phyloP scores from a whole-genome alignment of 2,113 vertebrate genomes.

The Odobenus rosmarus region DNA sequence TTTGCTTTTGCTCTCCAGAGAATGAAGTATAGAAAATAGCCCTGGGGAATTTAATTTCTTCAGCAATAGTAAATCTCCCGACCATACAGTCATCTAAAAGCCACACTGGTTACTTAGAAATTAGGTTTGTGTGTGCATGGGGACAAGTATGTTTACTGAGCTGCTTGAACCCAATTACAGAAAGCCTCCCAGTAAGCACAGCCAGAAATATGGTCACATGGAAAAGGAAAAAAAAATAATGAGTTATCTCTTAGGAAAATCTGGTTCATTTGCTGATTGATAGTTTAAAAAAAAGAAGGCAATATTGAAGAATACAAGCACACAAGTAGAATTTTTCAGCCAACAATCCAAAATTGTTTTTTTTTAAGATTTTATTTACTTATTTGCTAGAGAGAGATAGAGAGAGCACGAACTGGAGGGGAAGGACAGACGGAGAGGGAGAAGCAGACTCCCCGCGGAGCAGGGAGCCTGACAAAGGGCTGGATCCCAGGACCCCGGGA shows the following conservation, averaged over 20 bases:
- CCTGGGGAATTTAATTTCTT: slow-evolving; percentile 27
- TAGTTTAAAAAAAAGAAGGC: neutral
- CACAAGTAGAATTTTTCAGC: slow-evolving; percentile 16
- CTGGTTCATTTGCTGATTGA: neutral
- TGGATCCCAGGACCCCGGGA: no score
- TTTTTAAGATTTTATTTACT: no score
- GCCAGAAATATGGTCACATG: slow-evolving; percentile 28
- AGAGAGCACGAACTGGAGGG: no score
- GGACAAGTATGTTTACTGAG: slow-evolving; percentile 7
- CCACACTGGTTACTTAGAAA: slow-evolving; percentile 38
- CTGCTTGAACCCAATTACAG: slow-evolving; percentile 53
- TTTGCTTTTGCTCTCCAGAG: neutral
- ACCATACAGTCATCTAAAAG: neutral
- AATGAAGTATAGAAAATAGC: slow-evolving; percentile 44
- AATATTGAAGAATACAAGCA: neutral
- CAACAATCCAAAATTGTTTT: slow-evolving; percentile 53
- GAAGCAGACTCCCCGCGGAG: no score
- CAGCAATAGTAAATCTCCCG: slow-evolving; percentile 9
- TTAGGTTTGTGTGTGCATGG: neutral
- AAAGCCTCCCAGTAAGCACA: slow-evolving; percentile 34
- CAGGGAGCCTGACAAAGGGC: no score
- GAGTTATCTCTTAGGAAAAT: neutral
- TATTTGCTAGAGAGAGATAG: no score
- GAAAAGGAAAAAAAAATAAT: slow-evolving; percentile 57
- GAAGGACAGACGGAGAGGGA: no score